Evolutionary conservation across 2,888 invertebrate species (phyloP), one percentile per base, ranked within the genome.

Genomic region (Drosophila dives): DNA sequence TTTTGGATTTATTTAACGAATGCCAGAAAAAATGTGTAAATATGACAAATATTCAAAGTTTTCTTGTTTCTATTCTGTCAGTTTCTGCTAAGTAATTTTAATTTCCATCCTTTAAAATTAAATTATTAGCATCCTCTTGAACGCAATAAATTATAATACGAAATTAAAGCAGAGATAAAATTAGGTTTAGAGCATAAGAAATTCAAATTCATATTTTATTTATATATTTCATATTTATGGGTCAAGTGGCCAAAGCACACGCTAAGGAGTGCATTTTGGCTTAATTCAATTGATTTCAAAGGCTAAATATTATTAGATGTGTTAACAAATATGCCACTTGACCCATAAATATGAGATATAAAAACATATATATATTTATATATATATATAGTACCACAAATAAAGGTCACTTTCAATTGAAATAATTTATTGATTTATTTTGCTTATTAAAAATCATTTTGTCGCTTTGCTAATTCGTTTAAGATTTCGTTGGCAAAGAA

Each of bases 201-300:
- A 49, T 38, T 42, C 11, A 34, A 20, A 23, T 36, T 55, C 20
- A 38, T 29, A 32, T 33, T 38, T 61, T 15, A 56, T 32, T 17
- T 51, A 36, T 63, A 70, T 58, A 48, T 70, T 34, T 70, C 20
- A 48, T 63, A 60, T 74, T 79, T 61, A 74, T 63, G 64, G 34
- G 69, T 60, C 51, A 75, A 53, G 59, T 69, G 62, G 48, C 34
- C 48, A 29, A 53, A 34, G 33, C 54, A 63, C 66, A 66, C 63
- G 61, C 60, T 10, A 20, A 20, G 3, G 42, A 54, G 55, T 61
- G 59, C 32, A 40, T 0, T 29, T 49, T 12, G 33, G 51, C 17
- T n/a, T 33, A 32, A 40, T 56, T 26, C 34, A 55, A 26, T 72
- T 56, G 49, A 40, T 49, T 64, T 60, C 8, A 5, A 29, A 29